Base-by-base conservation (phyloP, 2,888 invertebrate species). In the Byasa hedistus region DNA sequence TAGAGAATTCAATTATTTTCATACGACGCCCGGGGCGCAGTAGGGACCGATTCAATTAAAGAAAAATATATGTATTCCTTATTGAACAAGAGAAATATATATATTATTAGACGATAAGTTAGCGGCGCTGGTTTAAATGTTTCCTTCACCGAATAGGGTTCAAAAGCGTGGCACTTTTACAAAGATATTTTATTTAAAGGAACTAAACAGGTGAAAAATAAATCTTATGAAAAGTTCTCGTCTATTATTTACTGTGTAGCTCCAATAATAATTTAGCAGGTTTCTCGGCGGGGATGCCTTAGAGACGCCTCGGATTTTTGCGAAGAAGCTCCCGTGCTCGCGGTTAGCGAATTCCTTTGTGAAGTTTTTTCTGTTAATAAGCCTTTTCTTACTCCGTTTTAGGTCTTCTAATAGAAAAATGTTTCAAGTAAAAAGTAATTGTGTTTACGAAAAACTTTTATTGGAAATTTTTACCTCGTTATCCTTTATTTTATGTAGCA, bases 1-100 rank as follows among this genome's bases (percentile, higher is more conserved):
- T 62, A 57, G 61, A 61, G 68, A 66, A 70, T 70, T 64, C 66
- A 66, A 70, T 70, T 66, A 70, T 65, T 67, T 62, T 58, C 63
- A 63, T 59, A 55, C 59, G 59, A 63, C 62, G 56, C 66, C 51
- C 32, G 59, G 62, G 54, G 66, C 66, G 59, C n/a, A n/a, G 58
- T 54, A 51, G 56, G 27, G 48, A 55, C 59, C 60, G 62, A 66
- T 62, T 66, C 55, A 66, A 66, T 66, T 66, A 61, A 62, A 66
- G 62, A 66, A 62, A 66, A 62, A 66, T 57, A 61, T 57, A 61
- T 60, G 55, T 39, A 39, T 39, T 39, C 39, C 39, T 39, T 12
- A 39, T 17, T 15, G 39, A 39, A 39, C 12, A 15, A 39, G 12
- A 39, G 39, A 39, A 39, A 39, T 39, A 39, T 39, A 39, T 39